phyloP scores from a whole-genome alignment of 2,797 vertebrate genomes.

The Eospalax fontanierii region DNA sequence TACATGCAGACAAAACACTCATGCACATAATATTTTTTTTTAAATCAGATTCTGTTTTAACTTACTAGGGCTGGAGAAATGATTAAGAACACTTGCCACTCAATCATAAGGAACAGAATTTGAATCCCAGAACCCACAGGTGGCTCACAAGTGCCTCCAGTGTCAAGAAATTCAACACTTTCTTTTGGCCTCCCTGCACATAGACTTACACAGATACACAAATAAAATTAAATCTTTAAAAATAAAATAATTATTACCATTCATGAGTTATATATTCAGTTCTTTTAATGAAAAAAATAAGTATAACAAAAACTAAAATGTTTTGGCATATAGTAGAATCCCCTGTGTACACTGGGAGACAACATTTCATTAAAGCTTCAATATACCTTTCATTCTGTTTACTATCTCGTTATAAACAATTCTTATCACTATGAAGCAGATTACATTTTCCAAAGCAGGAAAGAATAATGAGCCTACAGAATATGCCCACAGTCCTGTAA shows the following conservation, averaged over 20 bases:
- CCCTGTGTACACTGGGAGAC: neutral
- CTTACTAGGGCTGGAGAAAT: too few relatives aligned
- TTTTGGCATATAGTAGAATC: neutral
- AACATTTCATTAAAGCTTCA: conserved; percentile 15
- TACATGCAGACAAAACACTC: too few relatives aligned
- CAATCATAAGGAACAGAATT: too few relatives aligned
- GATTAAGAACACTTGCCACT: too few relatives aligned
- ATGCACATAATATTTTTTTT: too few relatives aligned
- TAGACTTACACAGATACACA: too few relatives aligned
- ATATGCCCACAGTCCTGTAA: neutral
- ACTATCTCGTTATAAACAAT: neutral
- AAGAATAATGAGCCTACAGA: neutral
- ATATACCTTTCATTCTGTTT: neutral
- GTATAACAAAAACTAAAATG: neutral
- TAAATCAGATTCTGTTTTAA: too few relatives aligned
- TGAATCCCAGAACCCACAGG: too few relatives aligned
- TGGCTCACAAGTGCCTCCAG: too few relatives aligned
- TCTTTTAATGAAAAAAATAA: neutral
- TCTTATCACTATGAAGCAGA: rapidly evolving
- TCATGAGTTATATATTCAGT: neutral
- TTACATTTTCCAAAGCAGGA: neutral
- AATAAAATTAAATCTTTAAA: neutral
- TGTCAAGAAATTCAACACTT: too few relatives aligned
- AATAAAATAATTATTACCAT: neutral
- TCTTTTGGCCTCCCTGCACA: too few relatives aligned